Evolutionary conservation across 92 coral and sea anemone genomes (phyloP), one percentile per base, ranked within the genome.

Genomic region (Ricordea florida): DNA sequence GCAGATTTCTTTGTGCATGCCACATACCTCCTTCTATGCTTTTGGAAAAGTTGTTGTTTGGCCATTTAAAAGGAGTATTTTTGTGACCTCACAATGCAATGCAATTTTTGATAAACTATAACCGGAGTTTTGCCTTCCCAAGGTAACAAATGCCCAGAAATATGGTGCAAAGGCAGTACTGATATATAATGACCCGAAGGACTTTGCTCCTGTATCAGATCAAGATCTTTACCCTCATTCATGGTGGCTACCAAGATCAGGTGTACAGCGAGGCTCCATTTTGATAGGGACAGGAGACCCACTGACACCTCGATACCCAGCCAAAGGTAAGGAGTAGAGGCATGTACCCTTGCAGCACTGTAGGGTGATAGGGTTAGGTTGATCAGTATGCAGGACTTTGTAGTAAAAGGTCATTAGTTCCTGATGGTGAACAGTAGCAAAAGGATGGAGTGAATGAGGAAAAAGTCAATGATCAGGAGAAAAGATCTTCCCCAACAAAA

Each of bases 241-340:
- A 56, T 89, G 94, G 94, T 93, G 94, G 94, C 78, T 93, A 14
- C 98, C 98, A 27, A 74, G 93, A 73, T 68, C 98, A 65, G 98
- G 98, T 15, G 98, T 86, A 6, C 96, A 93, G 68, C 80, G 96
- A 63, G 98, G 98, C 5, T 91, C 98, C 29, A 89, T 93, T 32
- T 62, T 86, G 21, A 67, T 77, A 22, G 96, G 96, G 8, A 93
- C 90, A 8, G 98, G 98, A 20, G 97, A 91, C 73, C 96, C 98
- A 27, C 84, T 85, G 27, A 93, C 98, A 10, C 98, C 98, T 17
- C 78, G 98, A 27, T 93, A 93, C 58, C 98, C 98, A 23, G 85
- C 98, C n/a, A 90, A 78, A 85, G 98, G 98, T 93, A 58, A 10
- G 9, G 30, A 4, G 3, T 33, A 6, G 14, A 18, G 38, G 9